A percentile compares a stretch with the other conserved stretches of the same genome.
phyloP scores from a whole-genome alignment of 2,888 invertebrate species.

The Scaptomyza polygonia region DNA sequence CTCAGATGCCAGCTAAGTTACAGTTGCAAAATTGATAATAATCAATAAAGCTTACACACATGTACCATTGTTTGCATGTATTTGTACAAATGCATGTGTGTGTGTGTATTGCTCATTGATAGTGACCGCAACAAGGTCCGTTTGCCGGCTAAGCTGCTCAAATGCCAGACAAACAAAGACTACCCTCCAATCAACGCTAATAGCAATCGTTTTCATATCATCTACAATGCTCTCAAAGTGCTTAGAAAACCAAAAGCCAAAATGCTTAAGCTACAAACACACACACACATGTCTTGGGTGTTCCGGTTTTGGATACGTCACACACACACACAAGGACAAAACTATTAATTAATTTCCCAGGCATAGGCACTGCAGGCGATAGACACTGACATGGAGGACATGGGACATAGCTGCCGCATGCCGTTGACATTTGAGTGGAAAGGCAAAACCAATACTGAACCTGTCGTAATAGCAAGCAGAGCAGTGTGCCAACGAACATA shows the following conservation, averaged over 20 bases:
- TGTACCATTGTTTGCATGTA: background rate
- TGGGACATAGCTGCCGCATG: slow-evolving; percentile 43
- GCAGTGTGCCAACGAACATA: slow-evolving; percentile 31
- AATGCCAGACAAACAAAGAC: slow-evolving; percentile 65
- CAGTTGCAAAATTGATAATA: slow-evolving; percentile 12
- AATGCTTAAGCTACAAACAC: slow-evolving; percentile 43
- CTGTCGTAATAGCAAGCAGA: slow-evolving; percentile 17
- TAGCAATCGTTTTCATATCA: slow-evolving; percentile 52
- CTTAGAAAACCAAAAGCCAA: slow-evolving; percentile 72
- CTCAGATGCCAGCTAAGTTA: slow-evolving; percentile 2
- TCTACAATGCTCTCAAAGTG: slow-evolving; percentile 53
- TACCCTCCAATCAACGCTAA: slow-evolving; percentile 69
- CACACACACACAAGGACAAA: slow-evolving; percentile 25
- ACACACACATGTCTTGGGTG: slow-evolving; percentile 2
- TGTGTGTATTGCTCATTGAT: slow-evolving; percentile 8
- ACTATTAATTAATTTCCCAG: slow-evolving; percentile 74
- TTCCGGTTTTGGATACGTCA: slow-evolving; percentile 2
- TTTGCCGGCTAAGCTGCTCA: slow-evolving; percentile 31
- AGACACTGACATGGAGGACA: slow-evolving; percentile 40
- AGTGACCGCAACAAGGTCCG: slow-evolving; percentile 58
- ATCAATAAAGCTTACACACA: slow-evolving; percentile 1
- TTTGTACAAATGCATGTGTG: background rate
- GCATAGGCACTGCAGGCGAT: slow-evolving; percentile 55
- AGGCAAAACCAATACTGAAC: slow-evolving; percentile 57
- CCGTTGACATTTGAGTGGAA: slow-evolving; percentile 70